Base-by-base conservation (phyloP, 2,113 vertebrate genomes). In the Aldabrachelys gigantea region DNA sequence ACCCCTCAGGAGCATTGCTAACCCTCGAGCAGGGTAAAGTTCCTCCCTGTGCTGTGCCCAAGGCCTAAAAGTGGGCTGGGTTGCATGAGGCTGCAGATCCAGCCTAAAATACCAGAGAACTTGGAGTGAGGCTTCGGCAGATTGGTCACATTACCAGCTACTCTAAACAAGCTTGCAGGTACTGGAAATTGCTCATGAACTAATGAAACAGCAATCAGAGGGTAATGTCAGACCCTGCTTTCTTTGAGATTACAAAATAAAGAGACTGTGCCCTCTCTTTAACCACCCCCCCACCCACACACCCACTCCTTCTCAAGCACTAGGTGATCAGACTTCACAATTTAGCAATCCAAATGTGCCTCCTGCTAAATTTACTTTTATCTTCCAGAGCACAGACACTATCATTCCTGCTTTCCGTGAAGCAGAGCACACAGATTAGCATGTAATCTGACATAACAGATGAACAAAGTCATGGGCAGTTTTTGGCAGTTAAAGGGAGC, bases 131-230 rank as follows among this genome's bases (percentile, higher is more conserved):
- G 2, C 88, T 31, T 19, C 83, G 44, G 27, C 35, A 38, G 3
- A 27, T 2, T 87, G 31, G 62, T 91, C 56, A 87, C 1, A 83
- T 50, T 54, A 82, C 56, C 80, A 85, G 25, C 76, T 31, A 10
- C 16, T 89, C 49, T 65, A 95, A 81, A 16, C 3, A 79, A n/a
- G 65, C 87, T 79, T 93, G 21, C 89, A 94, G 81, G 41, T 53
- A 21, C 41, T 91, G 69, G 69, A 95, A 96, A 96, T 41, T 11
- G 0, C 81, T 89, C 80, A 72, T 2, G 2, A 85, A 86, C 65
- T 88, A 94, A 96, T 78, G 56, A 94, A 94, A 80, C 13, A 69
- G n/a, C 85, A 50, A 56, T 80, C 59, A 35, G 19, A 76, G 13
- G 9, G 22, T 38, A 89, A 82, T 44, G 6, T 79, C 41, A 94